Evolutionary conservation across 1,140 invertebrate species (phyloP), one percentile per base, ranked within the genome.

Genomic region (Zaprionus kolodkinae): DNA sequence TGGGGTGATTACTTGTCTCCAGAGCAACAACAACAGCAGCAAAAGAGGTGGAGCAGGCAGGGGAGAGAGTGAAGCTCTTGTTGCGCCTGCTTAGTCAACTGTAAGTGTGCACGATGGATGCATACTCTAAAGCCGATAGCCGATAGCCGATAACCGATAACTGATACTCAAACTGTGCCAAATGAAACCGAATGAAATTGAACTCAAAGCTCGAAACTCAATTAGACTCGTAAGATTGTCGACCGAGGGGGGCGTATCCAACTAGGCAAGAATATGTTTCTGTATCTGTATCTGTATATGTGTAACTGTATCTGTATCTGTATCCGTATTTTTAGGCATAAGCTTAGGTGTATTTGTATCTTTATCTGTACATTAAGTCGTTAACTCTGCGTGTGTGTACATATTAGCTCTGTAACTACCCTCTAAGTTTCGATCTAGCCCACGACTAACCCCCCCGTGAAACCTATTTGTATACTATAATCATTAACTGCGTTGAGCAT

Each of bases 1-100:
- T 95, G 79, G 94, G 95, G 73, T 92, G 91, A 92, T 92, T 91
- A 69, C 15, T 66, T 62, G 52, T 52, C 59, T 13, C 30, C 21
- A 35, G 9, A 62, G 21, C 9, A 25, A 52, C n/a, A 68, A 13
- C 33, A 48, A 50, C 62, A 52, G 4, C n/a, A 40, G 43, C 15
- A 36, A 9, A 12, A 17, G 50, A 68, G 67, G 4, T 30, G 25
- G 40, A 66, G 11, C 27, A 17, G 61, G 27, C 17, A 35, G 7
- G 38, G 27, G 12, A 15, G 45, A 21, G 65, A 43, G n/a, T 50
- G 13, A 45, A 61, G 33, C n/a, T 45, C 40, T 48, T 36, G 13
- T 13, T 48, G 11, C 25, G 38, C 25, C 27, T 55, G 54, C 64
- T 72, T 27, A 67, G 40, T 13, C 48, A 62, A 40, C 45, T 61